Conservation (phyloP, 92 coral and sea anemone genomes). For the Epizoanthus scotinus region DNA sequence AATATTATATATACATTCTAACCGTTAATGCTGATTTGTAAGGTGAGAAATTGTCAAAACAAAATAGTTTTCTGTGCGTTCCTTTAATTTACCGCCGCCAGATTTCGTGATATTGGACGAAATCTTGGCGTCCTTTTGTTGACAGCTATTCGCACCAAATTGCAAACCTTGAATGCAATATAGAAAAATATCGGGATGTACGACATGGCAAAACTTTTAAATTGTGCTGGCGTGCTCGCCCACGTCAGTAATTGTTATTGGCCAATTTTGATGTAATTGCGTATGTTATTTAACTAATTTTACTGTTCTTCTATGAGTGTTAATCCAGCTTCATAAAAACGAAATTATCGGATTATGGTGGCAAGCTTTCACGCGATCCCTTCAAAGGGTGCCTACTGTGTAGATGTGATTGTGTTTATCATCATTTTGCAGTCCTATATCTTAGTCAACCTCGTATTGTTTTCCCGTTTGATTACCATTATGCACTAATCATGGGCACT, state of each 20-base stretch:
- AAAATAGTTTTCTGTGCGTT: neutral
- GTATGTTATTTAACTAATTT: constrained; percentile 12
- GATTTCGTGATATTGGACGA: neutral
- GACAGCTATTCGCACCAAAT: neutral
- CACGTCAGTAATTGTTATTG: constrained; percentile 11
- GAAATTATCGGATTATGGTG: constrained; percentile 65
- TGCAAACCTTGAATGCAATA: neutral
- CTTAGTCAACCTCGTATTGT: constrained; percentile 42
- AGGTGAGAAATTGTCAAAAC: neutral
- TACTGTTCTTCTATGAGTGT: constrained; percentile 3
- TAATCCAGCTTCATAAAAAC: constrained; percentile 75
- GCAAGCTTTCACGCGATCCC: constrained; percentile 55
- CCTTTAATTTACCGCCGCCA: neutral
- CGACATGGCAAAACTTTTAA: neutral
- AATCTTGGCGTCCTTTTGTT: neutral
- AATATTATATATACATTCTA: constrained; percentile 1
- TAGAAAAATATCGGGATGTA: neutral
- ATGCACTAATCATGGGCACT: constrained; percentile 51
- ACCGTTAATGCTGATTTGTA: neutral
- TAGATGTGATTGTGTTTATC: constrained; percentile 39
- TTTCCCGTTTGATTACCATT: constrained; percentile 60
- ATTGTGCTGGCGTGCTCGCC: neutral
- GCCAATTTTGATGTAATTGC: constrained; percentile 23
- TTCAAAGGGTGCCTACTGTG: constrained; percentile 15
- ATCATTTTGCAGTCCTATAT: constrained; percentile 30